A percentile compares a stretch with the other conserved stretches of the same genome.
Conservation (phyloP, 2,888 invertebrate species). For the Drosophila nigricruria region DNA sequence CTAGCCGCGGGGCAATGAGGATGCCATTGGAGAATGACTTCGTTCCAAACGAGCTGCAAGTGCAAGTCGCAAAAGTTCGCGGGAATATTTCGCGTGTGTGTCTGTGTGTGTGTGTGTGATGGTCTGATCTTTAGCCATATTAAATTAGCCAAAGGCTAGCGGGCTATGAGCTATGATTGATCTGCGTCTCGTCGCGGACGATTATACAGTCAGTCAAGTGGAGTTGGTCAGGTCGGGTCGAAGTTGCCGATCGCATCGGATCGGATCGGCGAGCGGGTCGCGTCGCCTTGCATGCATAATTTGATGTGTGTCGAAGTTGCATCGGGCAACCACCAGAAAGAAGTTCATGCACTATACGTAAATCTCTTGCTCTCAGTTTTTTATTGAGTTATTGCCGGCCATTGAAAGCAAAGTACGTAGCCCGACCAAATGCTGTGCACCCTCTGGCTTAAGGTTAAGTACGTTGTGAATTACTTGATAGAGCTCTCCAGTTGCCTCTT, state of each 20-base stretch:
- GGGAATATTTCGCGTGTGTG: constrained; percentile 64
- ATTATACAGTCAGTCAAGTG: constrained; percentile 62
- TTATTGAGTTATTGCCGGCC: constrained; percentile 80
- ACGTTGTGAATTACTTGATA: constrained; percentile 33
- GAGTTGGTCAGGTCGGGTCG: constrained; percentile 55
- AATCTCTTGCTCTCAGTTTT: constrained; percentile 20
- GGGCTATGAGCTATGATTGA: constrained; percentile 63
- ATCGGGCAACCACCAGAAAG: constrained; percentile 12
- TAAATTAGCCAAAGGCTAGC: constrained; percentile 77
- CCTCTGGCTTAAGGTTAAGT: constrained; percentile 71
- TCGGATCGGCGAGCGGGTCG: constrained; percentile 44
- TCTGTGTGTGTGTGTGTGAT: constrained; percentile 48
- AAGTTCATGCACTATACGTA: constrained; percentile 40
- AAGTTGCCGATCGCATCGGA: constrained; percentile 36
- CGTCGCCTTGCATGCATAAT: constrained; percentile 75
- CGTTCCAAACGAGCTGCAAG: constrained; percentile 60
- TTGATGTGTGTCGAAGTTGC: constrained; percentile 75
- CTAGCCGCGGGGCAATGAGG: constrained; percentile 35
- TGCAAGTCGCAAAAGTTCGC: constrained; percentile 76
- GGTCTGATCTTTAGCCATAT: constrained; percentile 80
- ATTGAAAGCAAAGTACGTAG: constrained; percentile 56
- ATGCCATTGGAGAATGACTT: constrained; percentile 44
- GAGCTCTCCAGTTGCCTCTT: not conserved
- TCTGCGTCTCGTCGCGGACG: constrained; percentile 72
- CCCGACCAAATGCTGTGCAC: constrained; percentile 65